Conservation (phyloP, 2,888 invertebrate species). For the Aromia moschata region DNA sequence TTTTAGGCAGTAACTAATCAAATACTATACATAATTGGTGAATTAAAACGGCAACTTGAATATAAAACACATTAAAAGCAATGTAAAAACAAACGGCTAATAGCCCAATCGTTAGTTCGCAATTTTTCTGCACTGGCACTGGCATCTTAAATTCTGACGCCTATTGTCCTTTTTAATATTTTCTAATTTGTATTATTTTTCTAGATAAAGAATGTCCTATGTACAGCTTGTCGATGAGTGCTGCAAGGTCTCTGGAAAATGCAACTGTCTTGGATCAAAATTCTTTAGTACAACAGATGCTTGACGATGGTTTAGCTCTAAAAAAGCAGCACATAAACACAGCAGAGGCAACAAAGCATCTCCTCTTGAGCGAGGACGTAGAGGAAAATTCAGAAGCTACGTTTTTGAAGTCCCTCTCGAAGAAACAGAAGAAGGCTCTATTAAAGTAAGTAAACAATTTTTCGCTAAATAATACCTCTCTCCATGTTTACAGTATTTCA, state of each 20-base stretch:
- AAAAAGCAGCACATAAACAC: slow-evolving; percentile 77
- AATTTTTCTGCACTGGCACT: no score
- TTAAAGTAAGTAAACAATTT: slow-evolving; percentile 78
- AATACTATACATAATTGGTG: no score
- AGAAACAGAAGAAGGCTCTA: slow-evolving; percentile 89
- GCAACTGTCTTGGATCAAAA: slow-evolving; percentile 74
- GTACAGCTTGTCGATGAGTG: slow-evolving; percentile 85
- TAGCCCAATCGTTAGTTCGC: no score
- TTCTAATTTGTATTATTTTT: slow-evolving; percentile 41
- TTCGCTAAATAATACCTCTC: no score
- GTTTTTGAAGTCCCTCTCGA: slow-evolving; percentile 83
- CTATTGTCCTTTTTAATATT: not conserved
- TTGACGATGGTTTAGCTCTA: slow-evolving; percentile 89
- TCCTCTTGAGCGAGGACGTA: slow-evolving; percentile 68
- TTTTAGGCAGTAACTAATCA: no score
- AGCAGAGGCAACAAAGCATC: slow-evolving; percentile 66
- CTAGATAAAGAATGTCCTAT: slow-evolving; percentile 95
- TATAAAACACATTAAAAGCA: no score
- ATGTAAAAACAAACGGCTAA: no score
- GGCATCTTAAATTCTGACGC: not conserved
- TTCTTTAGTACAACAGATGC: slow-evolving; percentile 87
- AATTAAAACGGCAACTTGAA: no score
- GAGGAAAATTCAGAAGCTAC: slow-evolving; percentile 74
- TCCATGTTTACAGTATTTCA: slow-evolving; percentile 21
- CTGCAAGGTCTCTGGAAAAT: slow-evolving; percentile 75